phyloP scores from a whole-genome alignment of 2,797 vertebrate species.

The Champsocephalus gunnari region DNA sequence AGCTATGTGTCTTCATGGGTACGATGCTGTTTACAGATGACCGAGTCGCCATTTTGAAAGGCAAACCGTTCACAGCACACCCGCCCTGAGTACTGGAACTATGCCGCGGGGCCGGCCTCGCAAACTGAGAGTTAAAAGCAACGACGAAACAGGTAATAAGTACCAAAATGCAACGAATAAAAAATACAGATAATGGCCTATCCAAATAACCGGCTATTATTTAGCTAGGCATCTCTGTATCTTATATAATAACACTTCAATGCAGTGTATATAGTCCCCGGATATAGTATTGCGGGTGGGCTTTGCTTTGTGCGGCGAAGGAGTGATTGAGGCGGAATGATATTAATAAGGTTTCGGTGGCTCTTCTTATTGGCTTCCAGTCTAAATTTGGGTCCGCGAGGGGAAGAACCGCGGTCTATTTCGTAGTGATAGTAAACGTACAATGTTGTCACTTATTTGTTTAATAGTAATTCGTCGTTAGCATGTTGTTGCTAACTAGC shows the following conservation, averaged over 20 bases:
- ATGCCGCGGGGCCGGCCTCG: conserved; percentile 98
- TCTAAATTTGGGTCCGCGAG: conserved; percentile 76
- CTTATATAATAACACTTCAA: conserved; percentile 81
- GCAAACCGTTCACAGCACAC: conserved; percentile 86
- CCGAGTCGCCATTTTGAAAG: conserved; percentile 88
- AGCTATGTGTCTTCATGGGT: conserved; percentile 49
- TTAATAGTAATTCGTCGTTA: conserved; percentile 58
- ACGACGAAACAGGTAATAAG: conserved; percentile 89
- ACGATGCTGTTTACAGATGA: conserved; percentile 56
- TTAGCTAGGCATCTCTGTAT: conserved; percentile 50
- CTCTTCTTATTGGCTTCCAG: conserved; percentile 86
- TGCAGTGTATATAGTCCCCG: conserved; percentile 90
- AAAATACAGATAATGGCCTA: conserved; percentile 73
- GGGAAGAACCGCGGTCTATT: neutral
- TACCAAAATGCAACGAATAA: conserved; percentile 82
- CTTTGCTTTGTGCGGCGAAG: conserved; percentile 87
- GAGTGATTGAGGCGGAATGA: conserved; percentile 91
- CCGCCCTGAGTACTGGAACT: conserved; percentile 87
- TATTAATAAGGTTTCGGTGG: conserved; percentile 88
- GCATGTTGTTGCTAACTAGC: conserved; percentile 77
- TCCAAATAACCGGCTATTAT: conserved; percentile 61
- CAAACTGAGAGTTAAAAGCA: conserved; percentile 90
- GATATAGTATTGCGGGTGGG: conserved; percentile 88
- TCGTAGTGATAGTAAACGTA: neutral
- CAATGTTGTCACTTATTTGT: neutral